A percentile compares a stretch with the other conserved stretches of the same genome.
Conservation (phyloP, 2,797 vertebrate species). For the Cottoperca gobio region DNA sequence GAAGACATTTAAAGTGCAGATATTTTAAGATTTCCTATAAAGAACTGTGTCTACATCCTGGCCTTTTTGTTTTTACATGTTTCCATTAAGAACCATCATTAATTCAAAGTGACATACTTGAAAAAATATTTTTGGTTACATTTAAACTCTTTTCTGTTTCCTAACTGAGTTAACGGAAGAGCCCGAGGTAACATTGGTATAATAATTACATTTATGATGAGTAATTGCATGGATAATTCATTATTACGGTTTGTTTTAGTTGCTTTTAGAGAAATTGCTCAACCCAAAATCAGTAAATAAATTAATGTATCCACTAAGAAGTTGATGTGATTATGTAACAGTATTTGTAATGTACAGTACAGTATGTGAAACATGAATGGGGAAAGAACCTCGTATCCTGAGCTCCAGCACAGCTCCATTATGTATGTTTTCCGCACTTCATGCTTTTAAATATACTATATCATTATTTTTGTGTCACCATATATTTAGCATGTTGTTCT, state of each 20-base stretch:
- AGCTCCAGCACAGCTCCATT: no score
- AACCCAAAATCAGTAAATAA: conserved; percentile 13
- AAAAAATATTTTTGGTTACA: conserved; percentile 16
- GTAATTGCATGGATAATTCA: conserved; percentile 70
- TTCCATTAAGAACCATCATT: not conserved
- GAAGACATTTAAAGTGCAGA: not conserved
- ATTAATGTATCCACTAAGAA: conserved; percentile 4
- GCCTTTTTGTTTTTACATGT: not conserved
- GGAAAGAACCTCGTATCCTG: no score
- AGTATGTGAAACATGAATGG: not conserved
- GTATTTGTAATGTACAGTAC: no score
- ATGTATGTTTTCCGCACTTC: not conserved
- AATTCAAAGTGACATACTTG: conserved; percentile 26
- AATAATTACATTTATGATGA: conserved; percentile 60
- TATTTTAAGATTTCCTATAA: not conserved
- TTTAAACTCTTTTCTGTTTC: conserved; percentile 21
- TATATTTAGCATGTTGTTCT: no score
- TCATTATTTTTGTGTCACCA: no score
- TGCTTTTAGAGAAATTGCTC: conserved; percentile 30
- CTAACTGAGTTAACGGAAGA: conserved; percentile 38
- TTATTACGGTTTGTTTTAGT: conserved; percentile 29
- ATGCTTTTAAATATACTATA: no score
- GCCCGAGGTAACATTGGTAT: conserved; percentile 41
- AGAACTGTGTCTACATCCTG: conserved; percentile 1
- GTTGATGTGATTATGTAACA: no score